Base-by-base conservation (phyloP, 2,113 vertebrate genomes). In the Leptobrachium ailaonicum region DNA sequence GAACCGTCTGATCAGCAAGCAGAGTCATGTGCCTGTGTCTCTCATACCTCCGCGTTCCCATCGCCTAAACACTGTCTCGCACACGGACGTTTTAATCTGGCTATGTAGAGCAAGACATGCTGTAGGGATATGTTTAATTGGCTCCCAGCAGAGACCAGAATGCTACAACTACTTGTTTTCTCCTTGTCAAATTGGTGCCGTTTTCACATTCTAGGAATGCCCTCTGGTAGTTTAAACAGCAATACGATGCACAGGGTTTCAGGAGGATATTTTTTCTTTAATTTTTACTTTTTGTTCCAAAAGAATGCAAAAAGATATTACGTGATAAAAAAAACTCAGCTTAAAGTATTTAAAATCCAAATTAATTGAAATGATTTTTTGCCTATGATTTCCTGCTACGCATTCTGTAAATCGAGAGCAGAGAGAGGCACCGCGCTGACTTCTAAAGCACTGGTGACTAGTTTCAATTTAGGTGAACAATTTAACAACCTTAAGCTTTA, bases 91-190 rank as follows among this genome's bases (percentile, higher is more conserved):
- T 89, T 89, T 86, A 85, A 84, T 88, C 84, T 88, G 86, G 84
- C 40, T 88, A 81, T 84, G 81, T 83, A 86, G 86, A 85, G 75
- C 64, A 73, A 60, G 83, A 83, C n/a, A 6, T 80, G 85, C 86
- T 83, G 82, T 72, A 86, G 77, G 85, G 86, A 82, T 75, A 84
- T 41, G 42, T 86, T 86, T 91, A 90, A 91, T 89, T 92, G 87
- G 84, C 87, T 92, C 90, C 89, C 91, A 89, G 87, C 85, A 89
- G 90, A 90, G 87, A 74, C 74, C 71, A 32, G 62, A 32, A 79
- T 7, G 2, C 74, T 74, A 77, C 63, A 6, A 14, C 79, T 72
- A 82, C 72, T 66, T 75, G 75, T 41, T 83, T 85, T 73, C 77
- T 43, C 78, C 71, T 79, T 82, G 78, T 84, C 45, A 78, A 47